Base-by-base conservation (phyloP, 1,140 invertebrate species). In the Bilobella aurantiaca region DNA sequence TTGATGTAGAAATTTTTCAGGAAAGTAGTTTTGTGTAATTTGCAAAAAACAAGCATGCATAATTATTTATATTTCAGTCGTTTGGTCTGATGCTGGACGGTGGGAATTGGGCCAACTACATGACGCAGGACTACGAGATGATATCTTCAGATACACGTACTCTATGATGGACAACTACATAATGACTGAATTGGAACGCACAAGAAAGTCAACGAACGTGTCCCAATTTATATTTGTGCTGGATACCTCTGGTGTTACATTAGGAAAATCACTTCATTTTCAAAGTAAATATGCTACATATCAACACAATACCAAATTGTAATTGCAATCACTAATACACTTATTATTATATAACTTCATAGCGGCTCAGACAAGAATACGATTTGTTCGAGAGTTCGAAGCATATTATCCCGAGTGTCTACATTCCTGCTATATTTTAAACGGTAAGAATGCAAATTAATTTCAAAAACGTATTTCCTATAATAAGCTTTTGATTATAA, bases 401-500 rank as follows among this genome's bases (percentile, higher is more conserved):
- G 87, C 89, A 29, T 91, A 92, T 77, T 91, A 90, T 74, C 89
- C 89, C 0, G 89, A 96, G 81, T 87, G 91, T 74, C 79, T 95
- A 23, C 93, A 93, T 77, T 82, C 80, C 56, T 88, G 89, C 75
- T 90, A 86, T 74, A 87, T 94, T 23, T 83, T 94, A 30, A 94
- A 95, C 74, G 86, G 87, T 89, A 78, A 42, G 37, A 29, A 14
- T 14, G 28, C 16, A 59, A 59, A 28, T 28, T 8, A 25, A 59
- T 3, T 8, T 29, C 28, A 14, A 28, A 32, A 14, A 16, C n/a
- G n/a, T n/a, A n/a, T n/a, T n/a, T n/a, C n/a, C n/a, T n/a, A n/a
- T n/a, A n/a, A n/a, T n/a, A n/a, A n/a, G n/a, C n/a, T n/a, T n/a
- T n/a, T n/a, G n/a, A n/a, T n/a, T n/a, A n/a, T n/a, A n/a, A n/a